Percentiles rank a stretch among this genome's conserved stretches.
Evolutionary conservation across 1,140 invertebrate genomes (phyloP).

Genomic region (Nebria ingens): DNA sequence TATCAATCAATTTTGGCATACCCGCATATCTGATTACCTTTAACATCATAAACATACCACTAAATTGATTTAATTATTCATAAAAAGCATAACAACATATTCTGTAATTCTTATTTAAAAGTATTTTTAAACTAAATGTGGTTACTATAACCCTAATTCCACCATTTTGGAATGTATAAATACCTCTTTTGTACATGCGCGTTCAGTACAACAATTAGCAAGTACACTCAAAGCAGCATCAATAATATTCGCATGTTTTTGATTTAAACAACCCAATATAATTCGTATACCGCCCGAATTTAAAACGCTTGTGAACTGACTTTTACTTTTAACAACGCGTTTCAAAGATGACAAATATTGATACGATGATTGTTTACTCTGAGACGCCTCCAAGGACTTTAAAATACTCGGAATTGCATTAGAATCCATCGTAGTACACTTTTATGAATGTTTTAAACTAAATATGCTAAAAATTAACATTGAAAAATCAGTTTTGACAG

Average conservation of each 20-base stretch:
- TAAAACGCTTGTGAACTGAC: background rate
- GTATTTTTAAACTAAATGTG: background rate
- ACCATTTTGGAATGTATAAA: too few relatives aligned
- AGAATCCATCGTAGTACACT: background rate
- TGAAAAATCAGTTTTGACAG: background rate
- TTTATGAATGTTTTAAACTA: background rate
- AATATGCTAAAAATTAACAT: background rate
- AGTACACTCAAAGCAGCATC: slow-evolving; percentile 45
- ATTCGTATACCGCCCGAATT: background rate
- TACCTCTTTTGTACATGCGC: slow-evolving; percentile 26
- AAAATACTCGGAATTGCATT: background rate
- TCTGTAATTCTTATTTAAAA: too few relatives aligned
- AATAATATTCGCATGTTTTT: slow-evolving; percentile 40
- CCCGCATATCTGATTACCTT: background rate
- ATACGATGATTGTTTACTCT: background rate
- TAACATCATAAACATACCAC: slow-evolving; percentile 22
- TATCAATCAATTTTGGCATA: background rate
- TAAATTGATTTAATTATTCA: slow-evolving; percentile 12
- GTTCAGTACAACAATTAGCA: slow-evolving; percentile 45
- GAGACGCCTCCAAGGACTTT: background rate
- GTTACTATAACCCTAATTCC: too few relatives aligned
- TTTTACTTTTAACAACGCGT: background rate
- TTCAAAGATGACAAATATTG: background rate
- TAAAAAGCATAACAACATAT: slow-evolving; percentile 12
- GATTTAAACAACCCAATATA: background rate